A percentile compares a stretch with the other conserved stretches of the same genome.
Conservation (phyloP, 2,113 vertebrate genomes). For the Oceanodroma tethys region DNA sequence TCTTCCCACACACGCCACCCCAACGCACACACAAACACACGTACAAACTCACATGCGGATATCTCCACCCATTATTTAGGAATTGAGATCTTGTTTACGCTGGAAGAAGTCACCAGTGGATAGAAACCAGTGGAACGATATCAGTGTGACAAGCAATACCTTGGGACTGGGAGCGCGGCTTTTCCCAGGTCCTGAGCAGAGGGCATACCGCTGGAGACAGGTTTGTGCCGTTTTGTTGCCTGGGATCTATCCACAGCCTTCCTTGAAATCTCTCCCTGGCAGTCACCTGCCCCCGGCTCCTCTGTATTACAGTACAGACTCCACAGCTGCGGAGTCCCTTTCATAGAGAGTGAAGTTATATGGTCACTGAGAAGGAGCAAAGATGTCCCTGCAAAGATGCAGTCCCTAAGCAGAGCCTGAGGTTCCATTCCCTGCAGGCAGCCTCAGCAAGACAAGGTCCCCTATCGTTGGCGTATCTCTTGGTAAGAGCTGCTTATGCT, state of each 20-base stretch:
- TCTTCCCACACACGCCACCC: background rate
- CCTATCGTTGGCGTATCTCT: rapidly evolving
- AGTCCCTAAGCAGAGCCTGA: background rate
- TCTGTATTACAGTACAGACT: background rate
- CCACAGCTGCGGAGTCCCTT: background rate
- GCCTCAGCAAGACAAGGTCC: background rate
- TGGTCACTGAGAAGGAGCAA: background rate
- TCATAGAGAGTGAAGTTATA: background rate
- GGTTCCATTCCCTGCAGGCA: background rate
- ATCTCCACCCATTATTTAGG: background rate
- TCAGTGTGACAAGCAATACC: rapidly evolving
- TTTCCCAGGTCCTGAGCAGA: background rate
- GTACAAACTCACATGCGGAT: background rate
- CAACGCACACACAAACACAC: rapidly evolving
- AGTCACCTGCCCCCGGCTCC: background rate
- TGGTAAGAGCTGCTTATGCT: background rate
- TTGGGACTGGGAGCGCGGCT: rapidly evolving
- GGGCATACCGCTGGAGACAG: rapidly evolving
- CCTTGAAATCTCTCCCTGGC: background rate
- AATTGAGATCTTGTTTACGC: background rate
- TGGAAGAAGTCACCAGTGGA: background rate
- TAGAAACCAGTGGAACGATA: background rate
- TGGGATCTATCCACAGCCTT: background rate
- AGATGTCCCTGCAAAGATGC: background rate
- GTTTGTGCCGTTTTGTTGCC: background rate